Base-by-base conservation (phyloP, 2,888 invertebrate species). In the Elysia crispata region DNA sequence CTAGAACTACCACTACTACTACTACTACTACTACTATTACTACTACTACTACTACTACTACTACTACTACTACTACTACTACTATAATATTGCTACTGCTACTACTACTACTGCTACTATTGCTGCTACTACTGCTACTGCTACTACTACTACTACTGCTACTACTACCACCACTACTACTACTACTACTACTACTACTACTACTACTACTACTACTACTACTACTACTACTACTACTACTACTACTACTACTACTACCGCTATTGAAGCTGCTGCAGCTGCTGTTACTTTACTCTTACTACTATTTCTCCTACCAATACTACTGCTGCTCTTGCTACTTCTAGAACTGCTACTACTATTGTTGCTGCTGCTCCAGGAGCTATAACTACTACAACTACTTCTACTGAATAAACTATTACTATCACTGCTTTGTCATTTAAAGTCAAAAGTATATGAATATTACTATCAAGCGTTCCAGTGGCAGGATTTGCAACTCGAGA, bases 111-210 rank as follows among this genome's bases (percentile, higher is more conserved):
- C n/a, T n/a, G 20, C 54, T 18, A 54, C 54, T 54, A 54, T 18
- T 54, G 20, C 54, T 54, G 20, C 54, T 54, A 54, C 54, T 54
- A 54, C 54, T 54, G 20, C 54, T 18, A 54, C 54, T 54, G 20
- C 54, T 54, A 54, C 54, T 54, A 54, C 54, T 54, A 54, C 54
- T 54, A 54, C 54, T 18, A 54, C 54, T 54, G 20, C 54, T 54
- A 54, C 54, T 54, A 54, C 54, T 54, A 54, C 54, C 20, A 54
- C 54, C 54, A 54, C 54, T 13, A 33, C 13, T 69, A 23, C 70
- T 69, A 23, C 33, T 31, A 67, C 67, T 67, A 67, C 69, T 31
- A 69, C 69, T 69, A 69, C 33, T 31, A 31, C 70, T 69, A 69
- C 70, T 33, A 69, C 70, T 13, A 69, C 70, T 69, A 31, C 70